Base-by-base conservation (phyloP, 2,888 invertebrate species). In the Rhingia rostrata region DNA sequence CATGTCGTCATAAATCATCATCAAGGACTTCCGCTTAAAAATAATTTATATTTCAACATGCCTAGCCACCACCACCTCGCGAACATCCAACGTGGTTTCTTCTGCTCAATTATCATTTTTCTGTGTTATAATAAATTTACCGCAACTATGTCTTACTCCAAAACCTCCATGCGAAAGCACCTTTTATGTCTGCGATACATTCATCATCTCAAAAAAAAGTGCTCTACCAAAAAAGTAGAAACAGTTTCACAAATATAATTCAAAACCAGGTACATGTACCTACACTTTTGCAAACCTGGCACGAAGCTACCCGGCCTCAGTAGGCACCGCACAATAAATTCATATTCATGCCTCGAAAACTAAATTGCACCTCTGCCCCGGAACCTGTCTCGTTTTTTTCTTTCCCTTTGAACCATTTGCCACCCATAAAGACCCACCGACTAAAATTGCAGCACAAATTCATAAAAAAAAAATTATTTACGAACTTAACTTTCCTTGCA, bases 401-500 rank as follows among this genome's bases (percentile, higher is more conserved):
- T 47, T 39, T 7, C 37, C 33, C 6, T 33, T 35, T 35, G 35
- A 10, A 37, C 53, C 51, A 22, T n/a, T 47, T 37, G 51, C 63
- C 37, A 56, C n/a, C 51, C 10, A 37, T 70, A 66, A 41, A 35
- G 70, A 22, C 22, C 22, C 22, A 22, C 41, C 22, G 51, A 58
- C 49, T 80, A 39, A 64, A 72, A 64, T 7, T 63, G 39, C 22
- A 43, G 70, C 73, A 56, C 22, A 22, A 73, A 63, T 63, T 78
- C 78, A 73, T 73, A 78, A 69, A 83, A 83, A 73, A 69, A 78
- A 69, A 83, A 78, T 63, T 73, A 70, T 78, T 63, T 49, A 66
- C 67, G 37, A 78, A 78, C 73, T 83, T 83, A 78, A 78, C 63
- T 83, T 83, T 63, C 78, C 78, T 61, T 73, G 83, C 83, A 63